Percentiles rank a stretch among this genome's conserved stretches.
Conservation (phyloP, 2,888 invertebrate genomes). For the Chaitophorus viminalis region DNA sequence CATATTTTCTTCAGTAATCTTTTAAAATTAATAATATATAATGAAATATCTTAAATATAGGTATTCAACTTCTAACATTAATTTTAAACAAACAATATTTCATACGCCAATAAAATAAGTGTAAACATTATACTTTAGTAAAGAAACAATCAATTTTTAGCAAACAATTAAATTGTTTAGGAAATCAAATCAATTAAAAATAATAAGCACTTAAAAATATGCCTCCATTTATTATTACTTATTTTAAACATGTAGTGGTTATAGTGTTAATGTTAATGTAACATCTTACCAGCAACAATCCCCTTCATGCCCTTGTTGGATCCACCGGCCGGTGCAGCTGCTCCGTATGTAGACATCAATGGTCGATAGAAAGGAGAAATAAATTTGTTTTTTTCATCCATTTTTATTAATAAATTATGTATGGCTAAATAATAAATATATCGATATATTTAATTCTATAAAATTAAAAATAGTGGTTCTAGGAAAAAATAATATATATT, state of each 20-base stretch:
- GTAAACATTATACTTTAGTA: too few species aligned
- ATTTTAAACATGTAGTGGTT: not conserved
- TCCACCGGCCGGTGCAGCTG: constrained; percentile 74
- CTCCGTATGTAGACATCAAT: constrained; percentile 79
- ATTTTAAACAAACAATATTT: too few species aligned
- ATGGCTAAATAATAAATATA: not conserved
- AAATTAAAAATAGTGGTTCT: not conserved
- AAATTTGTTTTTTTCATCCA: constrained; percentile 59
- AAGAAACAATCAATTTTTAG: too few species aligned
- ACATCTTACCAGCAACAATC: constrained; percentile 75
- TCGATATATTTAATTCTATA: not conserved
- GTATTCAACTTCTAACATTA: too few species aligned
- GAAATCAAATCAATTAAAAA: not conserved
- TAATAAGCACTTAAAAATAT: not conserved
- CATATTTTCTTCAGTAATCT: not conserved
- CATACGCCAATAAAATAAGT: too few species aligned
- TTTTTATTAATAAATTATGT: constrained; percentile 17
- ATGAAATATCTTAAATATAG: too few species aligned
- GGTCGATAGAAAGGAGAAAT: constrained; percentile 69
- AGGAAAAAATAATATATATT: not conserved
- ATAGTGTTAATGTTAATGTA: not conserved
- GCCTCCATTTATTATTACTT: not conserved
- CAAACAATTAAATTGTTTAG: too few species aligned
- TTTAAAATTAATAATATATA: too few species aligned
- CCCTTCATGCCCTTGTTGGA: constrained; percentile 83